Percentiles rank a stretch among this genome's conserved stretches.
These are phyloP conservation scores for Istiophorus platypterus DNA, from an alignment of 2,113 vertebrate species.

Conservation along the genomic window DNA sequence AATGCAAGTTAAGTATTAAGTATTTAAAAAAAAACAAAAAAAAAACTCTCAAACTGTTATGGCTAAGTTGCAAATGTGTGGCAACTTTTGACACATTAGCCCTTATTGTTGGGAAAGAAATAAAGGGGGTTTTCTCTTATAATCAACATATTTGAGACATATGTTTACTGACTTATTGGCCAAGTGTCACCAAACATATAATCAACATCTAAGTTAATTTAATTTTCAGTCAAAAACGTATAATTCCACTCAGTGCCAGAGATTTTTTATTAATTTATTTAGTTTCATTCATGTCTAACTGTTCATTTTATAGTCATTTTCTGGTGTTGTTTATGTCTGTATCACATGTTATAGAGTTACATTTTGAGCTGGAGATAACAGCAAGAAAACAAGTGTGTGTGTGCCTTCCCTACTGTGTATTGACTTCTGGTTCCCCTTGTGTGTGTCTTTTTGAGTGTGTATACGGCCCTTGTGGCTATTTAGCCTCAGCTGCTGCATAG, in stretches of 20 bases:
- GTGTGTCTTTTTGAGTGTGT: slow-evolving; percentile 22
- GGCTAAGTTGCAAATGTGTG: not conserved
- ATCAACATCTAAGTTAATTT: slow-evolving; percentile 15
- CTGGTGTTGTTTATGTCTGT: slow-evolving; percentile 9
- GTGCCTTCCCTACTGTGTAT: slow-evolving; percentile 20
- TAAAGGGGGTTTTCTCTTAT: slow-evolving; percentile 19
- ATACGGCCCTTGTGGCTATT: slow-evolving; percentile 36
- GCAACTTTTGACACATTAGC: slow-evolving; percentile 40
- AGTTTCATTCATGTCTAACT: not conserved
- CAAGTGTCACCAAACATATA: slow-evolving; percentile 27
- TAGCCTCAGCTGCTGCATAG: slow-evolving; percentile 11
- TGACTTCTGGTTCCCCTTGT: slow-evolving; percentile 20
- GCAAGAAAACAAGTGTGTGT: not conserved
- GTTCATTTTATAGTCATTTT: slow-evolving; percentile 13
- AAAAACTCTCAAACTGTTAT: not conserved
- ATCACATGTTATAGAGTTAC: slow-evolving; percentile 5
- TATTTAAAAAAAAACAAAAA: too few relatives aligned
- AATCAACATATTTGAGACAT: slow-evolving; percentile 22
- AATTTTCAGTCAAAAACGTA: not conserved
- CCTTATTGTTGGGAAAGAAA: not conserved
- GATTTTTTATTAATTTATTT: not conserved
- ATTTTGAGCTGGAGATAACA: slow-evolving; percentile 17
- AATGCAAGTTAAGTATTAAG: too few relatives aligned
- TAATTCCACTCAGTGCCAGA: not conserved
- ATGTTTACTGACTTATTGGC: slow-evolving; percentile 31